Conservation (phyloP, 2,888 invertebrate genomes). For the Pristionchus japonicus region DNA sequence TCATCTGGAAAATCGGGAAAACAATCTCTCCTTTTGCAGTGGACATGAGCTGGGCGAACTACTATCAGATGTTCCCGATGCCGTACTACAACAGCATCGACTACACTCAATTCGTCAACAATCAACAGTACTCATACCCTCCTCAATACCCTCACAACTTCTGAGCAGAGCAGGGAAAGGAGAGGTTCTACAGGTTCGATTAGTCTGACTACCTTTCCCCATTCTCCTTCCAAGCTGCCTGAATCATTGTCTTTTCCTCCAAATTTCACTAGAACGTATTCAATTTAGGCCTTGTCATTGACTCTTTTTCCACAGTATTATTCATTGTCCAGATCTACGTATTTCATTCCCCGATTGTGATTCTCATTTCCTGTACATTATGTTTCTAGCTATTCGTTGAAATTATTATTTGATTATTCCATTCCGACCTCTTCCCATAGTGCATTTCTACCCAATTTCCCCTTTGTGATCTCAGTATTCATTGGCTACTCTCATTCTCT, state of each 20-base stretch:
- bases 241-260: not conserved
- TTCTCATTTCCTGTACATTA: not conserved
- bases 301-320: not conserved
- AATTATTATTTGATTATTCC: not conserved
- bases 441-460: not conserved
- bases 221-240: not conserved
- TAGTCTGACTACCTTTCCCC: no score
- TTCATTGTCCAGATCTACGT: no score
- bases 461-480: not conserved
- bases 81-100: not conserved
- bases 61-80: constrained; percentile 17
- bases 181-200: no score
- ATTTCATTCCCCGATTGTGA: constrained; percentile 36
- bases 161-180: not conserved
- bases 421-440: not conserved
- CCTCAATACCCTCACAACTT: not conserved
- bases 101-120: not conserved
- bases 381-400: not conserved
- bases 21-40: not conserved
- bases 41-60: not conserved
- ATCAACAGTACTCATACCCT: not conserved
- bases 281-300: no score
- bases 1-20: no score
- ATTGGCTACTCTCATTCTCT: not conserved
- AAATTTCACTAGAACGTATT: not conserved